These are phyloP conservation scores for Peribatodes rhomboidaria DNA, from an alignment of 2,888 invertebrate genomes.

Conservation along the genomic window DNA sequence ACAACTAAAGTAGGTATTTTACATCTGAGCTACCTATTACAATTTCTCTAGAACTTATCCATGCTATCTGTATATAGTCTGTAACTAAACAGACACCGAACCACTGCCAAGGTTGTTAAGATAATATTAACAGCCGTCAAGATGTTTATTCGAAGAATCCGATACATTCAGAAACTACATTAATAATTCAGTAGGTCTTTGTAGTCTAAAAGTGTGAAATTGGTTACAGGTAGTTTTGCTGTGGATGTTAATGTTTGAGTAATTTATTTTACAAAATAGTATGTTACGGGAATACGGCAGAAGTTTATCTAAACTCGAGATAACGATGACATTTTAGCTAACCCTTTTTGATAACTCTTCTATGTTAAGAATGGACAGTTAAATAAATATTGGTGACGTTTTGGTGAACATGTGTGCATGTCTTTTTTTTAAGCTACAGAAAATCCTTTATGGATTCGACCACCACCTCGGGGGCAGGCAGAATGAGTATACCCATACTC, in stretches of 20 bases:
- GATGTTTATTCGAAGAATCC: constrained; percentile 17
- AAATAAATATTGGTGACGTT: no score
- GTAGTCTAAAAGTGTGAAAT: constrained; percentile 7
- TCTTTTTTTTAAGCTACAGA: no score
- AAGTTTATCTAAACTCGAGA: no score
- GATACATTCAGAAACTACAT: constrained; percentile 13
- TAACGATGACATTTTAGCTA: no score
- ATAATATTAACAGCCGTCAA: constrained; percentile 20
- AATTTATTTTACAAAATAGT: background rate
- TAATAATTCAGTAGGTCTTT: constrained; percentile 15
- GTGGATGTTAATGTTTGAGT: background rate
- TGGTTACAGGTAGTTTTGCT: constrained; percentile 4
- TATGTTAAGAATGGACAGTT: no score
- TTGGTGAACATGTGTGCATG: no score
- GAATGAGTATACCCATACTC: no score
- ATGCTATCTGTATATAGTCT: constrained; percentile 4
- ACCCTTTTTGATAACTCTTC: no score
- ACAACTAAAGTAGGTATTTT: no score
- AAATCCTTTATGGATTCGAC: no score
- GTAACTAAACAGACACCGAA: constrained; percentile 23
- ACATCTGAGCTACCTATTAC: background rate
- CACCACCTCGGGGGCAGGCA: no score
- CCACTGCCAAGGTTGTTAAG: constrained; percentile 23
- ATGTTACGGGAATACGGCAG: background rate
- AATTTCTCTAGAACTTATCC: background rate